Evolutionary conservation across 1,140 invertebrate species (phyloP).

Genomic region (Cyrtorhinus lividipennis): DNA sequence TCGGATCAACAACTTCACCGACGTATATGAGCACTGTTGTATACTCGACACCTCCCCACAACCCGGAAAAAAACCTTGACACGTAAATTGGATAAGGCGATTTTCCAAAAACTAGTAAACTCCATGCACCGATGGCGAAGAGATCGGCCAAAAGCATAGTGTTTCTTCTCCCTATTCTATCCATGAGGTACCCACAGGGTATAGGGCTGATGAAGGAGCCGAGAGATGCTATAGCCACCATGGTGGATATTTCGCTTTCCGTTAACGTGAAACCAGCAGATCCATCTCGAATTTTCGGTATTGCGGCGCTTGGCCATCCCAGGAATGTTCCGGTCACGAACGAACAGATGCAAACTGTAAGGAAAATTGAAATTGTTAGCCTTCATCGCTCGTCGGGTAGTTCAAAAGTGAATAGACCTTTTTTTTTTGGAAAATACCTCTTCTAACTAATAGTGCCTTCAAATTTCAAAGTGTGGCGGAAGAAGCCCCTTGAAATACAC

Average conservation of each 20-base stretch:
- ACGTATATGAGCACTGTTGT: constrained; percentile 50
- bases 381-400: too few relatives aligned
- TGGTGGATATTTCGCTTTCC: constrained; percentile 13
- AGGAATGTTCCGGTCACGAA: background rate
- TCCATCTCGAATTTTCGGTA: constrained; percentile 16
- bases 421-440: background rate
- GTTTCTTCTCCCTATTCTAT: constrained; percentile 57
- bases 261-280: constrained; percentile 10
- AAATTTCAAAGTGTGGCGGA: background rate
- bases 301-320: constrained; percentile 12
- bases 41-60: constrained; percentile 55
- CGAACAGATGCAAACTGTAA: background rate
- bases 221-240: constrained; percentile 18
- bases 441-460: background rate
- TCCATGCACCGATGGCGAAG: constrained; percentile 31
- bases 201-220: constrained; percentile 25
- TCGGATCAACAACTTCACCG: constrained; percentile 35
- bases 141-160: constrained; percentile 48
- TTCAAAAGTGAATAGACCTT: background rate
- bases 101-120: constrained; percentile 35
- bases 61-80: constrained; percentile 32
- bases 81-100: constrained; percentile 16
- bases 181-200: constrained; percentile 36
- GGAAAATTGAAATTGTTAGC: background rate
- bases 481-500: background rate